phyloP scores from a whole-genome alignment of 92 coral and sea anemone species.

The Bergia puertoricense region DNA sequence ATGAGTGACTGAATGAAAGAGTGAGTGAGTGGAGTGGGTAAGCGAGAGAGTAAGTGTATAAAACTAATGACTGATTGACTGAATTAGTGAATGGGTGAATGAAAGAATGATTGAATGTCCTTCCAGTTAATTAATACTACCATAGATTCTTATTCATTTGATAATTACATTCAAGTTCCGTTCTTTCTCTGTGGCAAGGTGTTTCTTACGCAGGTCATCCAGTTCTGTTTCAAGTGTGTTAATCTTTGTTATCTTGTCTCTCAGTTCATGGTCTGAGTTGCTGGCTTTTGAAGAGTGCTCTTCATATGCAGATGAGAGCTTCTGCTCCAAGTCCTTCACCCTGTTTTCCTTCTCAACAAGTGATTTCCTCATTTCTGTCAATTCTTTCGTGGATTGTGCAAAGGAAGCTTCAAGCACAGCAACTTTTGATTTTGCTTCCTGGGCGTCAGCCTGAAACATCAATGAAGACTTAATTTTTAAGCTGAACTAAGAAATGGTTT shows the following conservation, averaged over 20 bases:
- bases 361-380: constrained; percentile 38
- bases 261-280: constrained; percentile 49
- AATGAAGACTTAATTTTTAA: not conserved
- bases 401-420: constrained; percentile 56
- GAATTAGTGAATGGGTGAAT: not conserved
- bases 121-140: no score
- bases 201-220: constrained; percentile 31
- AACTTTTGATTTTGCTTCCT: constrained; percentile 42
- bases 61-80: no score
- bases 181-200: constrained; percentile 47
- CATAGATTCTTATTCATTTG: no score
- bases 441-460: constrained; percentile 54
- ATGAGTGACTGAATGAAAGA: no score
- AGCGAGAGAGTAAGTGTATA: no score
- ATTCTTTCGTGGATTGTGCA: constrained; percentile 51
- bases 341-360: constrained; percentile 55
- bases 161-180: constrained; percentile 64
- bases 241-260: constrained; percentile 63
- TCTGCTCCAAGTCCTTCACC: constrained; percentile 59
- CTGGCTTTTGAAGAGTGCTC: constrained; percentile 49
- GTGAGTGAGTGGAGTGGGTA: no score
- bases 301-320: constrained; percentile 44
- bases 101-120: not conserved
- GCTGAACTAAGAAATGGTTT: not conserved
- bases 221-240: constrained; percentile 69